A percentile compares a stretch with the other conserved stretches of the same genome.
phyloP scores from a whole-genome alignment of 2,888 invertebrate species.

The Macrophya annulata region DNA sequence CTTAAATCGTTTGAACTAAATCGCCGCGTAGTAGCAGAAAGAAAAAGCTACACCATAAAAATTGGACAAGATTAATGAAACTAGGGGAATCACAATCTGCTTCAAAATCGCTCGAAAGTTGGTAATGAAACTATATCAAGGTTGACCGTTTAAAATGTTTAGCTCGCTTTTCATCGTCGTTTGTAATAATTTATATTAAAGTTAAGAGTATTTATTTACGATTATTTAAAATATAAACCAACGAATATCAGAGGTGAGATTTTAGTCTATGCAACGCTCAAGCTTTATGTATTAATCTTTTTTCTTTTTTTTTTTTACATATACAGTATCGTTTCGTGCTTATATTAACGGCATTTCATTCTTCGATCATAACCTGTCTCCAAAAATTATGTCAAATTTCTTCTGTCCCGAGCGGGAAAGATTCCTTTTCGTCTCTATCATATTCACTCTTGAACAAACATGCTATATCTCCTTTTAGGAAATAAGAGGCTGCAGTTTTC shows the following conservation, averaged over 20 bases:
- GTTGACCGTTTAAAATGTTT: conserved; percentile 10
- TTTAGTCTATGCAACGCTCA: background rate
- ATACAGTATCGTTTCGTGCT: too few species aligned
- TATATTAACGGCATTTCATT: background rate
- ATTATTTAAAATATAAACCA: background rate
- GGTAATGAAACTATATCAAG: background rate
- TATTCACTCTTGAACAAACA: background rate
- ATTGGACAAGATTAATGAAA: background rate
- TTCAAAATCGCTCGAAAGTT: background rate
- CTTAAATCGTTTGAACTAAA: background rate
- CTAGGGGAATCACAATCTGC: background rate
- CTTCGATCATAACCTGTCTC: conserved; percentile 19
- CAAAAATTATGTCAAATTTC: background rate
- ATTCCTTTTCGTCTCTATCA: background rate
- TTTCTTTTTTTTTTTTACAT: background rate
- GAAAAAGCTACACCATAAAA: background rate
- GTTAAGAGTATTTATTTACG: conserved; percentile 6
- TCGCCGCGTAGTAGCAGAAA: background rate
- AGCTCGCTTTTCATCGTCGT: background rate
- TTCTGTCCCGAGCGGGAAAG: background rate
- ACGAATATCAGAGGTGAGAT: background rate
- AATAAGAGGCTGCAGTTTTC: background rate
- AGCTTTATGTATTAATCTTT: background rate
- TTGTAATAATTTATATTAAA: background rate
- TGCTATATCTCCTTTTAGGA: background rate